These are phyloP conservation scores for Pogonus chalceus DNA, from an alignment of 1,140 invertebrate species.

Conservation along the genomic window DNA sequence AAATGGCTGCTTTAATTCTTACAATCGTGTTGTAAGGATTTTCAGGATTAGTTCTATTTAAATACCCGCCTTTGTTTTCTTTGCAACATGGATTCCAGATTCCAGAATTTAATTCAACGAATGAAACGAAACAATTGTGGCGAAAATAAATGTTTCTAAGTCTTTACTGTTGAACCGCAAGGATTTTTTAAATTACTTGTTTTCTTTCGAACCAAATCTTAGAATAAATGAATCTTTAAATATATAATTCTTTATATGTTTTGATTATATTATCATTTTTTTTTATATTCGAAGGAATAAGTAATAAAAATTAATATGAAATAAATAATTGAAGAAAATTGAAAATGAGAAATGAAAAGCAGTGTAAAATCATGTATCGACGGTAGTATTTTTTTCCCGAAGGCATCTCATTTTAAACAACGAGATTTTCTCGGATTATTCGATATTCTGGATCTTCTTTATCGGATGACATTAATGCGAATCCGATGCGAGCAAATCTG, in stretches of 20 bases:
- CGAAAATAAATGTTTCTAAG: background rate
- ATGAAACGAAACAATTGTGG: background rate
- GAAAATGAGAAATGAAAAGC: background rate
- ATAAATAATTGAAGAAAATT: slow-evolving; percentile 8
- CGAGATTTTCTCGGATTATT: background rate
- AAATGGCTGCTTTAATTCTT: background rate
- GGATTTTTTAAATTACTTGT: background rate
- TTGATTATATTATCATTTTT: too few relatives aligned
- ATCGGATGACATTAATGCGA: slow-evolving; percentile 1
- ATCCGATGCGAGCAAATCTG: slow-evolving; percentile 1
- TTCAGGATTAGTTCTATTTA: slow-evolving; percentile 4
- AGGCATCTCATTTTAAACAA: slow-evolving; percentile 3
- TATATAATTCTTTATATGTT: too few relatives aligned
- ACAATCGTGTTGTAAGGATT: background rate
- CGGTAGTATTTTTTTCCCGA: background rate
- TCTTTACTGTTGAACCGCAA: background rate
- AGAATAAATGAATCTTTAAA: too few relatives aligned
- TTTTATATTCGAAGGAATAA: too few relatives aligned
- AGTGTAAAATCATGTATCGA: background rate
- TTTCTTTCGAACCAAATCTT: too few relatives aligned
- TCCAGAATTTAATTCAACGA: background rate
- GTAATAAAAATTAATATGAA: background rate
- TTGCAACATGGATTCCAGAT: background rate
- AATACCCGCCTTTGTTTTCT: background rate
- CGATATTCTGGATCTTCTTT: background rate